phyloP scores from a whole-genome alignment of 2,888 invertebrate species.

The Tolmerus cingulatus region DNA sequence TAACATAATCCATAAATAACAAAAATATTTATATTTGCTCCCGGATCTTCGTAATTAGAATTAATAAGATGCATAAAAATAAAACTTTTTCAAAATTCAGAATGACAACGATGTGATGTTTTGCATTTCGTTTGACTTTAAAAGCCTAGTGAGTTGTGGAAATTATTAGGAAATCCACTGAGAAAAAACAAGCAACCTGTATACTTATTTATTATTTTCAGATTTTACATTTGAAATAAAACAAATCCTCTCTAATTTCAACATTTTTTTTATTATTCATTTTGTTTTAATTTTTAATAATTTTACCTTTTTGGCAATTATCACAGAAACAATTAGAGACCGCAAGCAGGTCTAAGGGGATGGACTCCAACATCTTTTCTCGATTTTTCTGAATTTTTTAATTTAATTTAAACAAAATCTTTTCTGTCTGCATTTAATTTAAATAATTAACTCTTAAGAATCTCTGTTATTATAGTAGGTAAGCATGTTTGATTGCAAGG shows the following conservation, averaged over 20 bases:
- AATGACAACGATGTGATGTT: background rate
- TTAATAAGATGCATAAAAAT: background rate
- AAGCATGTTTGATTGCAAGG: background rate
- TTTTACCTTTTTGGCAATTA: slow-evolving; percentile 45
- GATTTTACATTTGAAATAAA: background rate
- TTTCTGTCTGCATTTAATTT: background rate
- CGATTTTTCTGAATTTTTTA: background rate
- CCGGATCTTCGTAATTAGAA: background rate
- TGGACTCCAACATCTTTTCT: slow-evolving; percentile 35
- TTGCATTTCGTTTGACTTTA: background rate
- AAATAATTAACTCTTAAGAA: background rate
- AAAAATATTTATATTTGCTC: background rate
- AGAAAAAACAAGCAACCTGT: background rate
- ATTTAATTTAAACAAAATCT: background rate
- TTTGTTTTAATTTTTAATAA: background rate
- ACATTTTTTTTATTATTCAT: slow-evolving; percentile 11
- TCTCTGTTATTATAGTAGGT: background rate
- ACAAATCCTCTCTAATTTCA: slow-evolving; percentile 9
- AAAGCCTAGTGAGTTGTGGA: background rate
- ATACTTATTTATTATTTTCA: background rate
- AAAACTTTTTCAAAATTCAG: background rate
- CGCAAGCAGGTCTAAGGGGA: slow-evolving; percentile 43
- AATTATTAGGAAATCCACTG: background rate
- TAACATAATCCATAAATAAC: background rate
- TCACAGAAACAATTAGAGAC: slow-evolving; percentile 49